These are phyloP conservation scores for Sarcophaga caerulescens DNA, from an alignment of 2,888 invertebrate species.

Conservation along the genomic window DNA sequence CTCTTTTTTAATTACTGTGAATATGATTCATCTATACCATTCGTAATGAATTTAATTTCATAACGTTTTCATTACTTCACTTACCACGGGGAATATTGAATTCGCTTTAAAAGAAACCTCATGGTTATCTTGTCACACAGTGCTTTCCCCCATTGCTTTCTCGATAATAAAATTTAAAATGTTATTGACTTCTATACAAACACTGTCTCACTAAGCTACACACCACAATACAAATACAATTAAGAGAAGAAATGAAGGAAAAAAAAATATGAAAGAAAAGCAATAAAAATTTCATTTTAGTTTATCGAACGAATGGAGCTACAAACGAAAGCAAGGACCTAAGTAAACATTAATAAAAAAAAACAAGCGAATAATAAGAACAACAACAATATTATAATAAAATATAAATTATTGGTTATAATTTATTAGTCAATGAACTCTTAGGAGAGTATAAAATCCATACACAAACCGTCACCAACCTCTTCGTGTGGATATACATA, in stretches of 20 bases:
- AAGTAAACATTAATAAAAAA: constrained; percentile 9
- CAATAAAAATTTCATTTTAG: constrained; percentile 8
- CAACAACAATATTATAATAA: neutral
- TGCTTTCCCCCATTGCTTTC: neutral
- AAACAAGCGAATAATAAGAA: neutral
- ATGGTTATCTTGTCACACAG: too few species aligned
- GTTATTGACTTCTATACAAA: neutral
- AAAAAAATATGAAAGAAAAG: neutral
- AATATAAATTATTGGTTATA: constrained; percentile 28
- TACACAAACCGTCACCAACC: neutral
- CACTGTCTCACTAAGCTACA: neutral
- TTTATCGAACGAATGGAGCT: constrained; percentile 1
- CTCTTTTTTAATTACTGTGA: too few species aligned
- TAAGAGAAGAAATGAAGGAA: neutral
- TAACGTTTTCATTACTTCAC: too few species aligned
- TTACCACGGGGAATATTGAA: too few species aligned
- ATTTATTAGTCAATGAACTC: constrained; percentile 29
- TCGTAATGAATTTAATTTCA: too few species aligned
- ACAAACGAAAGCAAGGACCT: constrained; percentile 26
- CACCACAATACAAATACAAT: constrained; percentile 4
- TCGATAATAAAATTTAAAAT: constrained; percentile 2
- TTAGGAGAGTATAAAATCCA: neutral
- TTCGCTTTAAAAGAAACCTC: too few species aligned
- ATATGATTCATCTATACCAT: too few species aligned
- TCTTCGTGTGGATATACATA: neutral